These are phyloP conservation scores for Lepisosteus osseus DNA, from an alignment of 2,113 vertebrate genomes.

Conservation along the genomic window DNA sequence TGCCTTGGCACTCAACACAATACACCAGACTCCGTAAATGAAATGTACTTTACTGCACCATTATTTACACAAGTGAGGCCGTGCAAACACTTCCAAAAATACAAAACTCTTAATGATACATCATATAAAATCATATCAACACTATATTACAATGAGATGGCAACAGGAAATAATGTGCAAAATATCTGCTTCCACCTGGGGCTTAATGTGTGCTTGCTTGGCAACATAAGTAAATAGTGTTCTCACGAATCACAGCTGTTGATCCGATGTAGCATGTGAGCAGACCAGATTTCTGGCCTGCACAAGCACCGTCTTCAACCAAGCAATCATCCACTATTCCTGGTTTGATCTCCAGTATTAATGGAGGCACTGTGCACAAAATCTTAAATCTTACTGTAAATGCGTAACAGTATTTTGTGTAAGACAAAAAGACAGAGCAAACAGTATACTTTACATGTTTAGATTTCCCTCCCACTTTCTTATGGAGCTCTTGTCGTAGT, in stretches of 20 bases:
- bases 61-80: slow-evolving; percentile 21
- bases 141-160: not conserved
- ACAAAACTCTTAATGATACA: slow-evolving; percentile 18
- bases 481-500: not conserved
- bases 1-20: not conserved
- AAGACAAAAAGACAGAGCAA: slow-evolving; percentile 59
- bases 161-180: not conserved
- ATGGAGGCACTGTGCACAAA: slow-evolving; percentile 39
- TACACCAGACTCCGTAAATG: slow-evolving; percentile 10
- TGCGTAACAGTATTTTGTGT: too few relatives aligned
- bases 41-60: slow-evolving; percentile 34
- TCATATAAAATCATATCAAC: slow-evolving; percentile 5
- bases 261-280: too few relatives aligned
- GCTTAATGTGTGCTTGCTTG: not conserved
- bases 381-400: slow-evolving; percentile 30
- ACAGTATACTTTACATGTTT: slow-evolving; percentile 57
- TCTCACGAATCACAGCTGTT: not conserved
- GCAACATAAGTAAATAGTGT: slow-evolving; percentile 4
- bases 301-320: slow-evolving; percentile 35
- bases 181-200: not conserved
- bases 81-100: slow-evolving; percentile 35
- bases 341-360: slow-evolving; percentile 1
- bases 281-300: slow-evolving; percentile 27
- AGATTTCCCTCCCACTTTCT: slow-evolving; percentile 27
- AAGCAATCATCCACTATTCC: slow-evolving; percentile 37